Evolutionary conservation across 2,888 invertebrate species (phyloP), one percentile per base, ranked within the genome.

Genomic region (Xanthorhoe designata): DNA sequence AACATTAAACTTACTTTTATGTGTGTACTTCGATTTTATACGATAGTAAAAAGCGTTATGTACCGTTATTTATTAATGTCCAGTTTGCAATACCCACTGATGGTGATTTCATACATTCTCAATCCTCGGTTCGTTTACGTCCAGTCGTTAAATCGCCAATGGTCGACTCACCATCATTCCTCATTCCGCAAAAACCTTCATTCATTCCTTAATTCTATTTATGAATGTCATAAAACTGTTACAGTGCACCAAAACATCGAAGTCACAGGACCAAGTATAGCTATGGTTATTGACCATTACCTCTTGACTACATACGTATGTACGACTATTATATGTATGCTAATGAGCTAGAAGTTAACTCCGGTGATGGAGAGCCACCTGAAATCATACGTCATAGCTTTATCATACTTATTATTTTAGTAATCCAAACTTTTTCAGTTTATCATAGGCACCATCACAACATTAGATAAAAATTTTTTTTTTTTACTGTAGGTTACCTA

Each of bases 201-300:
- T 78, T 80, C 77, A 76, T 83, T 81, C 76, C 72, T 81, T 84
- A 81, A 84, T 81, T 81, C 79, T 84, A 82, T 86, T 86, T 85
- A 86, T 81, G 82, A 78, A 80, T 79, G 78, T 80, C 81, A 84
- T 85, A 86, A 86, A 83, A 75, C 73, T 71, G 71, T 71, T 57
- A 73, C 66, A 68, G 76, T 13, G 10, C 38, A 2, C 13, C 38
- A 42, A 13, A 42, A 42, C 38, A 13, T 42, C 5, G 38, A 42
- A 42, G 38, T 42, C 38, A 13, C 38, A 13, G 10, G 10, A 10
- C 38, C 9, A 42, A 13, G 13, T 42, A 42, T 3, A 4, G 24
- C 24, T 24, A 24, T 24, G 24, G 2, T 38, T 38, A 9, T 13
- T 42, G 13, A 13, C 38, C 13, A 10, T 13, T 42, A 2, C 9